Conservation (phyloP, 2,888 invertebrate species). For the Lampropteryx suffumata region DNA sequence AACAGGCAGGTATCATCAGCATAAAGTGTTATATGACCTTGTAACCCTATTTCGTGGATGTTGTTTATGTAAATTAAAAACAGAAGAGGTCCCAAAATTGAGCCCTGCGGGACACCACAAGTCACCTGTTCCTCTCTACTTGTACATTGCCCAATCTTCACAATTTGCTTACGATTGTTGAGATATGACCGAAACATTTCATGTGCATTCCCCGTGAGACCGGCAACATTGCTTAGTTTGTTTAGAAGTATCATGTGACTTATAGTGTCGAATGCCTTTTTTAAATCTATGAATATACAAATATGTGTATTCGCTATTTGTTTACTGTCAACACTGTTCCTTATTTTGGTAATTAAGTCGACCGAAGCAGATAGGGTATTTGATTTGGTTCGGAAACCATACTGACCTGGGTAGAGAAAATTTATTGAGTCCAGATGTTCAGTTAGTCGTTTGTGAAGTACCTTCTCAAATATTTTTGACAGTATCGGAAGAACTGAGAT, state of each 20-base stretch:
- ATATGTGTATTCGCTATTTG: not conserved
- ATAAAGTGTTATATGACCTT: constrained; percentile 18
- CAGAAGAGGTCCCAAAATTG: constrained; percentile 17
- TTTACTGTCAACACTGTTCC: not conserved
- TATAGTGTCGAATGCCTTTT: not conserved
- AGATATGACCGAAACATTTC: too few relatives aligned
- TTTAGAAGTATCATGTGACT: not conserved
- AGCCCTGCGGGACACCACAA: constrained; percentile 17
- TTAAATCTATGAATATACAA: not conserved
- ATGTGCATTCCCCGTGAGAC: too few relatives aligned
- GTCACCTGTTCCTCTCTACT: not conserved
- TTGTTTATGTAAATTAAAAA: constrained; percentile 19
- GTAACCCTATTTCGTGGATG: constrained; percentile 2
- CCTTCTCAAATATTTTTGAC: not conserved
- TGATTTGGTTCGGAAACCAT: not conserved
- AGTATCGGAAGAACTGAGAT: not conserved
- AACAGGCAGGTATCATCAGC: constrained; percentile 6
- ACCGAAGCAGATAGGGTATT: not conserved
- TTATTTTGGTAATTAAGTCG: not conserved
- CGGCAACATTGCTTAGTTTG: too few relatives aligned
- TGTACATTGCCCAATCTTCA: not conserved
- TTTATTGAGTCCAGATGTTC: not conserved
- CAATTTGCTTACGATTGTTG: not conserved
- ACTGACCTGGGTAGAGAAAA: not conserved
- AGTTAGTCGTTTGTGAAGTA: not conserved